A percentile compares a stretch with the other conserved stretches of the same genome.
phyloP scores from a whole-genome alignment of 2,797 vertebrate species.

The Scyliorhinus canicula region DNA sequence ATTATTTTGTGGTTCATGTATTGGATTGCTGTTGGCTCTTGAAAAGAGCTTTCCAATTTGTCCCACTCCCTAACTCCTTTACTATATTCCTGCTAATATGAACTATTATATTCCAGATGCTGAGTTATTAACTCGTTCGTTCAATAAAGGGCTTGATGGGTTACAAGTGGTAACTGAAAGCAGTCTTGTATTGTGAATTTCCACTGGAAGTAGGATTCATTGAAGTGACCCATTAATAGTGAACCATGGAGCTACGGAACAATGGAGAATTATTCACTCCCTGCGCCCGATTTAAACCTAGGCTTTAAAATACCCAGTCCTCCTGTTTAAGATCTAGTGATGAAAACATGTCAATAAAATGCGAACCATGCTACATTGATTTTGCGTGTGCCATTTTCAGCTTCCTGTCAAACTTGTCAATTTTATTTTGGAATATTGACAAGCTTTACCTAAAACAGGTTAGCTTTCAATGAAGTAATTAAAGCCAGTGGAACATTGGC shows the following conservation, averaged over 20 bases:
- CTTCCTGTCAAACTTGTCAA: background rate
- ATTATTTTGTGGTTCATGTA: no score
- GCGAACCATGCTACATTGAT: background rate
- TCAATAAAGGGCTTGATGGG: background rate
- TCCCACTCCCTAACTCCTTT: background rate
- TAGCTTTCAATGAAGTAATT: background rate
- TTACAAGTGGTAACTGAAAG: background rate
- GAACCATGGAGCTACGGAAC: background rate
- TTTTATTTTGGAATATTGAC: conserved; percentile 1
- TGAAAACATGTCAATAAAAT: background rate
- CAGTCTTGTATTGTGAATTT: background rate
- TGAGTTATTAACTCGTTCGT: background rate
- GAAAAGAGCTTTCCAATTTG: no score
- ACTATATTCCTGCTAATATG: background rate
- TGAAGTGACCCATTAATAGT: background rate
- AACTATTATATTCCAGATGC: background rate
- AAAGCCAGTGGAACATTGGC: background rate
- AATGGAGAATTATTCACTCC: background rate
- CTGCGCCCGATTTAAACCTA: background rate
- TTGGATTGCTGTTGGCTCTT: background rate
- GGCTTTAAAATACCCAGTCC: background rate
- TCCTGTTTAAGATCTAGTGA: background rate
- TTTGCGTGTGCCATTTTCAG: background rate
- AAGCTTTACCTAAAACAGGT: background rate
- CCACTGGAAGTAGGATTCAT: background rate